Percentiles rank a stretch among this genome's conserved stretches.
Evolutionary conservation across 2,113 vertebrate genomes (phyloP).

Genomic region (Thinocorus orbignyianus): DNA sequence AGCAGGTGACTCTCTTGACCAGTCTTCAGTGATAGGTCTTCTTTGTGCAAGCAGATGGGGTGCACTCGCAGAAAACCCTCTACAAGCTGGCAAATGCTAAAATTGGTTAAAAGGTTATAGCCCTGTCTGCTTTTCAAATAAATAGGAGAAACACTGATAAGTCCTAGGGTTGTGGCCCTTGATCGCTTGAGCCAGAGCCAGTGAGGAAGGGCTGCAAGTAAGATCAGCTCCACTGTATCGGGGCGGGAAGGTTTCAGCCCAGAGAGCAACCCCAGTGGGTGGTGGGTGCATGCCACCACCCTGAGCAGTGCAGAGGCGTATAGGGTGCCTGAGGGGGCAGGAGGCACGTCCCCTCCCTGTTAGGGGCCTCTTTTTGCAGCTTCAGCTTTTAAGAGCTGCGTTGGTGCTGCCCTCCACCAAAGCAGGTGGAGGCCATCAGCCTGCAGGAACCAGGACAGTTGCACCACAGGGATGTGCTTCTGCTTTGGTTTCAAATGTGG

Average conservation of each 20-base stretch:
- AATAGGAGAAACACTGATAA: background rate
- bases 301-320: background rate
- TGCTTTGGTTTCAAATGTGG: accelerated
- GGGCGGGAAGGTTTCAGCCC: background rate
- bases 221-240: background rate
- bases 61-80: background rate
- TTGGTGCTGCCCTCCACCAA: background rate
- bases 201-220: background rate
- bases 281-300: accelerated
- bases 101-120: background rate
- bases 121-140: background rate
- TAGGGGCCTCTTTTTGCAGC: background rate
- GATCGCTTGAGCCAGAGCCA: background rate
- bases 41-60: background rate
- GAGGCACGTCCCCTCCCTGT: background rate
- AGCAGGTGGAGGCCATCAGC: background rate
- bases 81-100: background rate
- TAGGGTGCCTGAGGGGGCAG: accelerated
- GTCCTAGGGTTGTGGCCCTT: background rate
- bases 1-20: background rate
- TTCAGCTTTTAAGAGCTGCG: background rate
- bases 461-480: accelerated
- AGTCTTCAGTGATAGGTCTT: background rate
- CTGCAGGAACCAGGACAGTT: accelerated
- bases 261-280: background rate